Conservation (phyloP, 2,113 vertebrate species). For the Leuciscus idus region DNA sequence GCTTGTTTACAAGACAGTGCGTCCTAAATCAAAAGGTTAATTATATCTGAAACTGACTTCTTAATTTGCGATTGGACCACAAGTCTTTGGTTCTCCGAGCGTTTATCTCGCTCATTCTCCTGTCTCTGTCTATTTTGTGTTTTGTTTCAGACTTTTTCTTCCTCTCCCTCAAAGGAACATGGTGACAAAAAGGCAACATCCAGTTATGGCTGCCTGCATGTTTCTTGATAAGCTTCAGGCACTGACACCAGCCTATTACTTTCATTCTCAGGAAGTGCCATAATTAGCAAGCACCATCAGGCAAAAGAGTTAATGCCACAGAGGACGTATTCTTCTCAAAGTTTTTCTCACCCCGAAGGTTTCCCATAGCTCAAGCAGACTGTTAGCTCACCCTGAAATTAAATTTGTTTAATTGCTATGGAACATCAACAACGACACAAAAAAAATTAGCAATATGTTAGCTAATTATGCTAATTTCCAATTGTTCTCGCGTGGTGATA, state of each 20-base stretch:
- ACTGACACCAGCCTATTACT: slow-evolving; percentile 90
- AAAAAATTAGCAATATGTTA: slow-evolving; percentile 75
- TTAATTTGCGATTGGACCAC: slow-evolving; percentile 80
- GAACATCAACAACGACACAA: slow-evolving; percentile 86
- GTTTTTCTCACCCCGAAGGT: slow-evolving; percentile 87
- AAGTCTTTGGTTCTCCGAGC: slow-evolving; percentile 58
- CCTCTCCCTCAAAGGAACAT: slow-evolving; percentile 35
- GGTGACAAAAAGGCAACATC: slow-evolving; percentile 71
- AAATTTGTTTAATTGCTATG: slow-evolving; percentile 99
- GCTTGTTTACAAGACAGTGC: slow-evolving; percentile 70
- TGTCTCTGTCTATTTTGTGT: slow-evolving; percentile 24
- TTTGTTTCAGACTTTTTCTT: slow-evolving; percentile 46
- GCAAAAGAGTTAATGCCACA: slow-evolving; percentile 86
- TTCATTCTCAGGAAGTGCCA: slow-evolving; percentile 84
- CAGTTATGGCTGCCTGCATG: slow-evolving; percentile 87
- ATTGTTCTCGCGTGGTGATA: slow-evolving; percentile 94
- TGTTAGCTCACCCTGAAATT: slow-evolving; percentile 99
- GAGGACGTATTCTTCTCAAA: slow-evolving; percentile 72
- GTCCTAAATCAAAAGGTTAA: slow-evolving; percentile 81
- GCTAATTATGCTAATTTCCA: slow-evolving; percentile 99
- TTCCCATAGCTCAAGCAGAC: slow-evolving; percentile 90
- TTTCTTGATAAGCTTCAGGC: slow-evolving; percentile 94
- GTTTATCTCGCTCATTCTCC: slow-evolving; percentile 18
- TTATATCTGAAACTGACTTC: slow-evolving; percentile 77
- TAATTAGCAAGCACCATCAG: slow-evolving; percentile 99